These are phyloP conservation scores for Clanis bilineata DNA, from an alignment of 2,888 invertebrate genomes.

Conservation along the genomic window DNA sequence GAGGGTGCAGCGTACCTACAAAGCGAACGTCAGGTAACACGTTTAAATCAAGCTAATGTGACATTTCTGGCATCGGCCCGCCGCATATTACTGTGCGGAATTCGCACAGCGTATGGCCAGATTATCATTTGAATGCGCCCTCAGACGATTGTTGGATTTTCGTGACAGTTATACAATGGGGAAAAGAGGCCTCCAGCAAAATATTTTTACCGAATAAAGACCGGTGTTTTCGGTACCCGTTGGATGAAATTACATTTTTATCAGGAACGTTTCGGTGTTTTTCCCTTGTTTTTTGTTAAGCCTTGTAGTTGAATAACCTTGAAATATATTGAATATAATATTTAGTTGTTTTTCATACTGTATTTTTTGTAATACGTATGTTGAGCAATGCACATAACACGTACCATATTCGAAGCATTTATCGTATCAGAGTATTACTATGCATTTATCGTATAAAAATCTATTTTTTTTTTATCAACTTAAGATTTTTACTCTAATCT, in stretches of 20 bases:
- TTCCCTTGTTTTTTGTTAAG: constrained; percentile 31
- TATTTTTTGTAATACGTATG: too few relatives aligned
- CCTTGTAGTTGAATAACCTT: not conserved
- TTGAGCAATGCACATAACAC: too few relatives aligned
- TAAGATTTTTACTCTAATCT: too few relatives aligned
- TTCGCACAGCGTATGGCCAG: constrained; percentile 74
- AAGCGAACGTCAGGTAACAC: constrained; percentile 56
- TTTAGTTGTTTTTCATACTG: too few relatives aligned
- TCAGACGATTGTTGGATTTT: constrained; percentile 74
- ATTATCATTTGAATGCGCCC: constrained; percentile 80
- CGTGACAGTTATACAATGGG: constrained; percentile 73
- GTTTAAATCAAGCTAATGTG: constrained; percentile 77
- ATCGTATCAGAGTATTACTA: too few relatives aligned
- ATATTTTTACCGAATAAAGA: constrained; percentile 64
- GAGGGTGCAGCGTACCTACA: constrained; percentile 1
- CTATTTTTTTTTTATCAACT: too few relatives aligned
- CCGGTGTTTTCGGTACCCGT: constrained; percentile 54
- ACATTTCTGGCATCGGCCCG: constrained; percentile 61
- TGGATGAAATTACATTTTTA: constrained; percentile 67
- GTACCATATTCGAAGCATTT: too few relatives aligned
- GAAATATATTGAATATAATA: not conserved
- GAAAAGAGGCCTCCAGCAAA: constrained; percentile 56
- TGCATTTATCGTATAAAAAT: too few relatives aligned
- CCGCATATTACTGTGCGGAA: constrained; percentile 49
- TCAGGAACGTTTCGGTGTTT: constrained; percentile 55